Base-by-base conservation (phyloP, 2,113 vertebrate species). In the Sylvilagus bachmani region DNA sequence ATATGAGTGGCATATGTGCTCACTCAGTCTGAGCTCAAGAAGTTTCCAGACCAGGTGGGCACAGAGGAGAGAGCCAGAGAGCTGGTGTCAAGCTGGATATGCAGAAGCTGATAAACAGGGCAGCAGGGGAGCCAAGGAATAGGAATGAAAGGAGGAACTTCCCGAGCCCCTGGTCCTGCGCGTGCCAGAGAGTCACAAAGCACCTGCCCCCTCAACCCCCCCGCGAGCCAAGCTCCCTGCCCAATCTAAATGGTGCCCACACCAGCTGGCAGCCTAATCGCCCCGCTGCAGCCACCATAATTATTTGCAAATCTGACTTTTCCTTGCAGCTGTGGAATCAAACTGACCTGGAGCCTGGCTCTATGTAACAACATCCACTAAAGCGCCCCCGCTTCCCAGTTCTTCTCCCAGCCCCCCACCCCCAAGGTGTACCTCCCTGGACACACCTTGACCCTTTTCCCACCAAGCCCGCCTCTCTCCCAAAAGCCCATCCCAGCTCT, bases 221-320 rank as follows among this genome's bases (percentile, higher is more conserved):
- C 82, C 79, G 70, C 58, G 94, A 92, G 67, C 75, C 78, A 84
- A 53, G 29, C 21, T 94, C 77, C 78, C 49, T 88, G 74, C 85
- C 66, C 61, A 89, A 12, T 25, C 81, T 80, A 88, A 86, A 82
- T 3, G n/a, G 74, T 90, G 87, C 93, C 90, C 92, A 84, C 78
- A 89, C 86, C 95, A 93, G 78, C 90, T 92, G 95, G 77, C 70
- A 92, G 29, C 70, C 96, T 77, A 74, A 83, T 66, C 80, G 69
- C 38, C 31, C 90, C 70, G 86, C 86, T 97, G 92, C 81, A 90
- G 93, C 81, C 85, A 84, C 79, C 31, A 17, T 55, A 66, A 79
- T 92, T 93, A 94, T 82, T 86, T 92, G 92, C 78, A 95, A 95
- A 80, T 77, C 86, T 92, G 92, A 96, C 90, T 92, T 93, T 36